Evolutionary conservation across 2,888 invertebrate species (phyloP).

Genomic region (Cremastobaeus sp.): DNA sequence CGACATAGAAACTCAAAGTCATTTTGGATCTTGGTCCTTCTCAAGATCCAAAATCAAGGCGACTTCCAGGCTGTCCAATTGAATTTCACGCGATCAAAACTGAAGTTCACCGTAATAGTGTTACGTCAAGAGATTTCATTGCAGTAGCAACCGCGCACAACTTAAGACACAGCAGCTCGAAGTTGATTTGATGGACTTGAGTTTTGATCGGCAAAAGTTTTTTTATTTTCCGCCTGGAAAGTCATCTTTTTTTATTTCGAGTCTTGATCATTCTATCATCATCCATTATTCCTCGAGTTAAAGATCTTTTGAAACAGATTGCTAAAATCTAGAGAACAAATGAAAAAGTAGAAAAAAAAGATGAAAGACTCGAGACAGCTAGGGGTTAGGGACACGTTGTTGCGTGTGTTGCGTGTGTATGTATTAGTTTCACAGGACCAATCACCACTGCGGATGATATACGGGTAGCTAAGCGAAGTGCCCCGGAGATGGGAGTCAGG

Average conservation of each 20-base stretch:
- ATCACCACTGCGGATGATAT: slow-evolving; percentile 68
- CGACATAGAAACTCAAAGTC: background rate
- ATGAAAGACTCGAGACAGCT: slow-evolving; percentile 59
- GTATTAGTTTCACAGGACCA: slow-evolving; percentile 78
- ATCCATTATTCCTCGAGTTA: slow-evolving; percentile 37
- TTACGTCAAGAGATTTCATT: too few species aligned
- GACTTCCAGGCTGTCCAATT: background rate
- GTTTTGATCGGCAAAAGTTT: too few species aligned
- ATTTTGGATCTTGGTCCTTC: slow-evolving; percentile 10
- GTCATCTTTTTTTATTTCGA: slow-evolving; percentile 23
- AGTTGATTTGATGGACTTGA: too few species aligned
- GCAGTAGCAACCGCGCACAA: too few species aligned
- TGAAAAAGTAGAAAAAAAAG: slow-evolving; percentile 20
- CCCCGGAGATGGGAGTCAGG: slow-evolving; percentile 67
- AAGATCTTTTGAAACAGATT: too few species aligned
- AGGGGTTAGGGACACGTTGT: slow-evolving; percentile 71
- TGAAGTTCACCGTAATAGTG: too few species aligned
- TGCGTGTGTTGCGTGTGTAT: slow-evolving; percentile 78
- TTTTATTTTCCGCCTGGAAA: slow-evolving; percentile 1
- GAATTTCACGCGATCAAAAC: too few species aligned
- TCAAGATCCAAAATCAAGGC: background rate
- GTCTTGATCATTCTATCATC: slow-evolving; percentile 49
- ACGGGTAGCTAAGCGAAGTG: slow-evolving; percentile 68
- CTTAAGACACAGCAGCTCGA: too few species aligned
- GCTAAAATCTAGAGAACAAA: slow-evolving; percentile 19